Percentiles rank a stretch among this genome's conserved stretches.
Conservation (phyloP, 2,888 invertebrate species). For the Ophion costatus region DNA sequence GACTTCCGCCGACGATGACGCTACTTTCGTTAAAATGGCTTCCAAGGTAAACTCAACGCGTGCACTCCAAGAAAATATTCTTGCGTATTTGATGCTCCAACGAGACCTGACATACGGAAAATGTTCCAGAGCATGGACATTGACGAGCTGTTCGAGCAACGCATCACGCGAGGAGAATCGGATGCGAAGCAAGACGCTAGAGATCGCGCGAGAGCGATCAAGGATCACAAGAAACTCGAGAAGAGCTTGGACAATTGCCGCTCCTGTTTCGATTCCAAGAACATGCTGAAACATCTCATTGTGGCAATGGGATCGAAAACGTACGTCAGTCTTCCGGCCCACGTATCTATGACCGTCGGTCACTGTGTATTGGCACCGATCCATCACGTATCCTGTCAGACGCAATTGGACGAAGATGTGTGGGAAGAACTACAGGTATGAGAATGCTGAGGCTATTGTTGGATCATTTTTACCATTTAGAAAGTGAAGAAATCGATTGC, state of each 20-base stretch:
- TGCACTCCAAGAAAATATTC: not conserved
- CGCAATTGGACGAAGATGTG: conserved; percentile 96
- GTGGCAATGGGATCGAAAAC: conserved; percentile 92
- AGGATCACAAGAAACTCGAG: conserved; percentile 89
- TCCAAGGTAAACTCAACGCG: conserved; percentile 82
- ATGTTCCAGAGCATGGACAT: conserved; percentile 85
- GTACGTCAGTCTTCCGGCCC: conserved; percentile 93
- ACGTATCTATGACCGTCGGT: conserved; percentile 91
- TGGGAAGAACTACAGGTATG: conserved; percentile 93
- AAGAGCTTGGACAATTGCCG: conserved; percentile 91
- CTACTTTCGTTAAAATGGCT: conserved; percentile 90
- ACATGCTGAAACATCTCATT: conserved; percentile 93
- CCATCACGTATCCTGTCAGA: conserved; percentile 91
- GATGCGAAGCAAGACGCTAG: conserved; percentile 86
- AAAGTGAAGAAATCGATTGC: not conserved
- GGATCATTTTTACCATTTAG: not conserved
- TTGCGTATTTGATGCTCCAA: not conserved
- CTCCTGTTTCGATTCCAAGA: conserved; percentile 92
- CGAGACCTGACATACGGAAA: not conserved
- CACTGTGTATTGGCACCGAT: conserved; percentile 95
- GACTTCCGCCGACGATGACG: conserved; percentile 91
- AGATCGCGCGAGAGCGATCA: conserved; percentile 88
- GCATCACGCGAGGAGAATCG: conserved; percentile 88
- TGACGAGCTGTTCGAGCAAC: conserved; percentile 93
- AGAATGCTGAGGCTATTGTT: not conserved